Conservation (phyloP, 2,113 vertebrate genomes). For the Osmerus mordax region DNA sequence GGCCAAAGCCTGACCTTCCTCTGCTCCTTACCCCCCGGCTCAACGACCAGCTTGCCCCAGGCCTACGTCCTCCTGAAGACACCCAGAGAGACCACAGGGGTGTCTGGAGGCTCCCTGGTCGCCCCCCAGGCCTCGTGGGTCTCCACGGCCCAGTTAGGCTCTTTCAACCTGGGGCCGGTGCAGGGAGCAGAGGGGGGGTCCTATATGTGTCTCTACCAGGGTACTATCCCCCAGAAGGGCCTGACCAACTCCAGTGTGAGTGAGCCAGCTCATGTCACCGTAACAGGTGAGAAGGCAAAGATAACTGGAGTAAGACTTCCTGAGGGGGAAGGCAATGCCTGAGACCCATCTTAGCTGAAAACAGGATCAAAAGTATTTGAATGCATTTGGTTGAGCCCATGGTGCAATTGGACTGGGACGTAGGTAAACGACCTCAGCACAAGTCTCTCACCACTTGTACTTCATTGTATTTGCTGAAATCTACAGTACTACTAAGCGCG, state of each 20-base stretch:
- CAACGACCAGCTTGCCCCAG: background rate
- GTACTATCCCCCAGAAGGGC: conserved; percentile 13
- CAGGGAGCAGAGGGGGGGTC: conserved; percentile 45
- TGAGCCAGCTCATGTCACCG: conserved; percentile 44
- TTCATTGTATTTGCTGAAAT: too few species aligned
- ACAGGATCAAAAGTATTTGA: too few species aligned
- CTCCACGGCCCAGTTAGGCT: conserved; percentile 25
- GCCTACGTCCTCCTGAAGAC: conserved; percentile 47
- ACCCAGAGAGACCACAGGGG: background rate
- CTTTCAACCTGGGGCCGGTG: conserved; percentile 61
- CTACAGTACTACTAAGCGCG: too few species aligned
- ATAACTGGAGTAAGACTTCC: too few species aligned
- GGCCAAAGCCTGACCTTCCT: conserved; percentile 52
- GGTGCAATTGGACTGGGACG: too few species aligned
- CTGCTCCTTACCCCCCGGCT: conserved; percentile 40
- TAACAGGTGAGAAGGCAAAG: conserved; percentile 46
- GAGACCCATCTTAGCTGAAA: too few species aligned
- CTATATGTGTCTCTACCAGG: conserved; percentile 66
- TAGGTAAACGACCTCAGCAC: too few species aligned
- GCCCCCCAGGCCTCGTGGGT: conserved; percentile 13
- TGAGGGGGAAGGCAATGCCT: too few species aligned
- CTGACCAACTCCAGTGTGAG: conserved; percentile 60
- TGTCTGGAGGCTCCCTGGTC: background rate
- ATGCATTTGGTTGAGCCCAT: too few species aligned
- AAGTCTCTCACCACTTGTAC: too few species aligned